These are phyloP conservation scores for Synanceia verrucosa DNA, from an alignment of 2,797 vertebrate species.

Conservation along the genomic window DNA sequence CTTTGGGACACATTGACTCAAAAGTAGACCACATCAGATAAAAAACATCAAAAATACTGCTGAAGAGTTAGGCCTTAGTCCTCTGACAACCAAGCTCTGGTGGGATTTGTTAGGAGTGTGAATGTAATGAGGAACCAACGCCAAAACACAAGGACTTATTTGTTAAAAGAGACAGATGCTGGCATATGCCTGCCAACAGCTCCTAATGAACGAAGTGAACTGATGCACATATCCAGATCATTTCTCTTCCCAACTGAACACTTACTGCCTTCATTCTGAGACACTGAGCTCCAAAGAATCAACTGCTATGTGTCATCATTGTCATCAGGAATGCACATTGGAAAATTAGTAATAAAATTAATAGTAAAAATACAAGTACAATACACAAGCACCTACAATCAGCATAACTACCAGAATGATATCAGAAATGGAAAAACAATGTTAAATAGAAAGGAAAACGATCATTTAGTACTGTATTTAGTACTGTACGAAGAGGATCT, in stretches of 20 bases:
- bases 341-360: not conserved
- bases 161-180: constrained; percentile 30
- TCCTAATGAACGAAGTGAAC: constrained; percentile 60
- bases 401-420: not conserved
- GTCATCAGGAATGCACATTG: not conserved
- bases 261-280: not conserved
- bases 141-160: constrained; percentile 39
- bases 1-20: not conserved
- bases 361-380: not conserved
- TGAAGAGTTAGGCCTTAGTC: constrained; percentile 17
- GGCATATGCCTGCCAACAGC: constrained; percentile 51
- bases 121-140: constrained; percentile 46
- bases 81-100: constrained; percentile 23
- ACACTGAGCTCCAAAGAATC: not conserved
- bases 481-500: not conserved
- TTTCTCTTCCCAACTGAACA: constrained; percentile 25
- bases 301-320: not conserved
- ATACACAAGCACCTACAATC: not conserved
- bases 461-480: not conserved
- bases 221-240: constrained; percentile 34
- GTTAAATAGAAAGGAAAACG: not conserved
- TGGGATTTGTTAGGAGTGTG: constrained; percentile 43
- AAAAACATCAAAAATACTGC: constrained; percentile 1
- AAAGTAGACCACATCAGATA: not conserved
- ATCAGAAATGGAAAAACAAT: not conserved